Evolutionary conservation across 2,113 vertebrate species (phyloP).

Genomic region (Sminthopsis crassicaudata): DNA sequence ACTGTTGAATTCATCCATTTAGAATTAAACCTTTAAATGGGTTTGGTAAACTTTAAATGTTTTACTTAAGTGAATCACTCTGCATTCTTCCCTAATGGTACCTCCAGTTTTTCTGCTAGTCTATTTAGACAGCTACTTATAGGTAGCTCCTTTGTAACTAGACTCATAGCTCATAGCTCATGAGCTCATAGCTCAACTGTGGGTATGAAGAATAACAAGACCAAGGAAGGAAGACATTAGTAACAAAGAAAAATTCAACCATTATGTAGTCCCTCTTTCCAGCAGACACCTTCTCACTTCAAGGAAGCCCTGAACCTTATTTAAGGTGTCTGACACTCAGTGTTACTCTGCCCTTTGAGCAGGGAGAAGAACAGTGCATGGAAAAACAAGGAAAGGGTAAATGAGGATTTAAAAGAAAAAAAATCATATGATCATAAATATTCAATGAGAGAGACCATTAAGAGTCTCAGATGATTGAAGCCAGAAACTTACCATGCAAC

Average conservation of each 20-base stretch:
- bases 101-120: neutral
- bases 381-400: neutral
- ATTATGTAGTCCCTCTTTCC: conserved; percentile 2
- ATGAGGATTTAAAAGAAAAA: neutral
- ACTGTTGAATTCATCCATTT: neutral
- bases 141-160: neutral
- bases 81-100: neutral
- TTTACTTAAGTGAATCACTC: neutral
- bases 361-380: neutral
- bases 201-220: neutral
- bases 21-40: neutral
- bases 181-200: neutral
- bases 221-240: neutral
- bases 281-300: neutral
- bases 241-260: neutral
- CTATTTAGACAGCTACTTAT: neutral
- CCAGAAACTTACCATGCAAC: neutral
- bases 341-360: neutral
- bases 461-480: neutral
- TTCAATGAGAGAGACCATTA: neutral
- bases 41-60: neutral
- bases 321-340: neutral
- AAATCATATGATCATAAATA: neutral
- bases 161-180: neutral
- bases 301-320: conserved; percentile 17